A percentile compares a stretch with the other conserved stretches of the same genome.
These are phyloP conservation scores for Bugula neritina DNA, from an alignment of 2,888 invertebrate species.

Conservation along the genomic window DNA sequence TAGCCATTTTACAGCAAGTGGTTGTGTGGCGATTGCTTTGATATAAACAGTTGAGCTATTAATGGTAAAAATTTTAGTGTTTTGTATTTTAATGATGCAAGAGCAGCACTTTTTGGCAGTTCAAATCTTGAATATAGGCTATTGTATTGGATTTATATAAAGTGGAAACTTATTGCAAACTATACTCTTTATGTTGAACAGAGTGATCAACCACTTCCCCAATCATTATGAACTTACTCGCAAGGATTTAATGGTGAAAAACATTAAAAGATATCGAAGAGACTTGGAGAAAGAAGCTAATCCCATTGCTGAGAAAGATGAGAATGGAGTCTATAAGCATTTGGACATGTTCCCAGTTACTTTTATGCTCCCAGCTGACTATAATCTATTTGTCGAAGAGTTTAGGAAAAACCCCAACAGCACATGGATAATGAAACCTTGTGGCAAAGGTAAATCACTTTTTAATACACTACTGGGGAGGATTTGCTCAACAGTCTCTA, in stretches of 20 bases:
- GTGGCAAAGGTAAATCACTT: conserved; percentile 69
- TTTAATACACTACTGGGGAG: no score
- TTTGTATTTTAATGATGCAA: no score
- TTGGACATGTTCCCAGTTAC: conserved; percentile 71
- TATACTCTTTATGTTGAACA: conserved; percentile 41
- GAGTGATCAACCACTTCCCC: conserved; percentile 89
- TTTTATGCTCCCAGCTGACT: conserved; percentile 88
- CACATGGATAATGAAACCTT: conserved; percentile 97
- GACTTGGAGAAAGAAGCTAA: conserved; percentile 86
- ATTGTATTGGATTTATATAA: not conserved
- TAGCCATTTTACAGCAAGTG: no score
- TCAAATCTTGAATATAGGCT: no score
- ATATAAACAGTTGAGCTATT: no score
- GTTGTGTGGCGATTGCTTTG: no score
- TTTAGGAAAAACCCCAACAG: conserved; percentile 87
- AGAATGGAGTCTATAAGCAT: conserved; percentile 54
- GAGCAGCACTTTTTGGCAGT: no score
- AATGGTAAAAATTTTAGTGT: no score
- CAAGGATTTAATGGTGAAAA: conserved; percentile 91
- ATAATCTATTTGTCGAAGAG: conserved; percentile 94
- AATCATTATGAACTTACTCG: conserved; percentile 90
- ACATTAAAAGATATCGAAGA: conserved; percentile 86
- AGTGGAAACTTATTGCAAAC: not conserved
- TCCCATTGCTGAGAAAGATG: conserved; percentile 76
- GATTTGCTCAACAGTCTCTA: no score